Evolutionary conservation across 2,797 vertebrate genomes (phyloP), one percentile per base, ranked within the genome.

Genomic region (Bradypus variegatus): DNA sequence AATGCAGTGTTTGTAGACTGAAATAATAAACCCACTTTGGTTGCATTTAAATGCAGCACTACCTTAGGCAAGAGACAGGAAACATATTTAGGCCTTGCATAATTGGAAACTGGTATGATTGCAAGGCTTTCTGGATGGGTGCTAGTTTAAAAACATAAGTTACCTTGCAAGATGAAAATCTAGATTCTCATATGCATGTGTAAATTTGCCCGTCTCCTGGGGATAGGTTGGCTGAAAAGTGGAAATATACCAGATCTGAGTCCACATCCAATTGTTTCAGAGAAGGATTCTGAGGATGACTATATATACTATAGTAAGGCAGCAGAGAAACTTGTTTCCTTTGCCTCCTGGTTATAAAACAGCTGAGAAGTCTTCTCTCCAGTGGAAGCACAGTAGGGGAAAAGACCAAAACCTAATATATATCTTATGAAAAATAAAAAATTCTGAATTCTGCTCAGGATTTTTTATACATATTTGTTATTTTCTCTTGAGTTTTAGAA

Each of bases 201-300:
- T 92, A 95, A 94, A 92, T 95, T 84, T 95, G 67, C 81, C 83
- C 95, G 85, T 91, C 78, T 58, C 91, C 21, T 84, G 84, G 62
- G 91, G 91, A 85, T 86, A 91, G 79, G 60, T 78, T 65, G 93
- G 72, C 73, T 94, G 72, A 48, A 60, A 95, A 67, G 41, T 55
- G 81, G 1, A 33, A 95, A 92, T 84, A 89, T n/a, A 84, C 76
- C 91, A 86, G 5, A 70, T 67, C n/a, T 48, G 72, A 94, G 67
- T 89, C 83, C 69, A 90, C 90, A 1, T 78, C n/a, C 36, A 77
- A 1, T 79, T 87, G 55, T 12, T 91, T 70, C 65, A 83, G 41
- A 82, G 80, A 88, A 23, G 83, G 67, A 90, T 87, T 41, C 72
- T 38, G 67, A 76, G 25, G 53, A 50, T 91, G 41, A n/a, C 27